Base-by-base conservation (phyloP, 2,888 invertebrate genomes). In the Sisyra nigra region DNA sequence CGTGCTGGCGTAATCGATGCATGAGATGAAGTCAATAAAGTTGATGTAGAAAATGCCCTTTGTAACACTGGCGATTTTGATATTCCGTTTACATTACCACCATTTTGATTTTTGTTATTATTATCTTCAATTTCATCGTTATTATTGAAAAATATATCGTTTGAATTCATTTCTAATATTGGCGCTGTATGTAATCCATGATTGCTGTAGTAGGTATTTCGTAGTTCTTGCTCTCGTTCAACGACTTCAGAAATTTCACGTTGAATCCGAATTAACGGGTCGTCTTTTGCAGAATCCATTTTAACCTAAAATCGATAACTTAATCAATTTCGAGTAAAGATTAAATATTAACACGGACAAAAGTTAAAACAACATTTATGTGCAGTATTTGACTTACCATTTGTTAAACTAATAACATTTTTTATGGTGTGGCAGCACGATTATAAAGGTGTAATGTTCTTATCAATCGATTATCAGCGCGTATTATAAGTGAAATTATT, bases 241-340 rank as follows among this genome's bases (percentile, higher is more conserved):
- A 80, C 80, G 46, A 85, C 86, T 65, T 86, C 84, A 54, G 81
- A 78, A 54, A 92, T 88, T 71, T 92, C 91, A 57, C 80, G 75
- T 65, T 91, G 89, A 60, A 92, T 87, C 60, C 87, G 75, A 55
- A 75, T 74, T 55, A 84, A 67, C 49, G 82, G 82, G 63, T 79
- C 77, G 58, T 79, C 72, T 35, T 50, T 53, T n/a, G 53, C 51
- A 11, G 53, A 49, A 29, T 50, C 49, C 52, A 53, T 53, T 33
- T 38, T 19, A 41, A 45, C 17, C 34, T 15, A 24, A 24, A 24
- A 24, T 7, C 24, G 7, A 24, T 24, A n/a, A n/a, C 24, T 3
- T 24, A 24, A 24, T 24, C 3, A 24, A 24, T 5, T 24, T 24
- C n/a, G n/a, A 7, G 24, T 24, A 24, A 5, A 24, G 5, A 5